Evolutionary conservation across 1,140 invertebrate species (phyloP).

Genomic region (honey bee (Apis mellifera)): Amel_HAv3.1 CM009943.2:9250501-9251000

Average conservation of each 20-base stretch:
- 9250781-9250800: background rate
- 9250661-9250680: background rate
- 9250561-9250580: constrained; percentile 7
- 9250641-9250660: constrained; percentile 4
- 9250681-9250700: background rate
- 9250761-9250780: background rate
- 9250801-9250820: background rate
- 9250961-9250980: too few species aligned
- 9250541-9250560: constrained; percentile 28
- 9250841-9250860: too few species aligned
- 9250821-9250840: too few species aligned
- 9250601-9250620: background rate
- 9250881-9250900: too few species aligned
- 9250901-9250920: too few species aligned
- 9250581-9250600: background rate
- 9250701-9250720: background rate
- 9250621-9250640: background rate
- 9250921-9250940: too few species aligned
- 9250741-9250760: constrained; percentile 3
- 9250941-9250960: too few species aligned
- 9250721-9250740: background rate
- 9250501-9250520: constrained; percentile 16
- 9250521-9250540: background rate
- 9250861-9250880: too few species aligned
- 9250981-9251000: too few species aligned